Percentiles rank a stretch among this genome's conserved stretches.
Conservation (phyloP, 1,140 invertebrate species). For the Wasmannia auropunctata region DNA sequence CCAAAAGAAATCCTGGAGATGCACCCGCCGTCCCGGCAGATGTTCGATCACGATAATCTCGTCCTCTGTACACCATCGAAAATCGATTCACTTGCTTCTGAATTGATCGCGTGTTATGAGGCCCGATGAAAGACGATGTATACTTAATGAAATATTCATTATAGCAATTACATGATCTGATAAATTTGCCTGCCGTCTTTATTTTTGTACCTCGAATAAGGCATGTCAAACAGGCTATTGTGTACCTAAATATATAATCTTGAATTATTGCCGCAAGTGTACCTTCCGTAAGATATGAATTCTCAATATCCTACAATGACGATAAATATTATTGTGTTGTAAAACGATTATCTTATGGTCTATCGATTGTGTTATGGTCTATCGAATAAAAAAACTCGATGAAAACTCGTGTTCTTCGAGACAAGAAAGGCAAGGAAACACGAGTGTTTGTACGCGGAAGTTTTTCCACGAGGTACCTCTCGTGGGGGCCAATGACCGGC, state of each 20-base stretch:
- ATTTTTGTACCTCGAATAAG: neutral
- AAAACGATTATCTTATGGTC: neutral
- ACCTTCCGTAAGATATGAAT: neutral
- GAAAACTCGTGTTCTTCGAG: neutral
- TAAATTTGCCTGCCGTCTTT: neutral
- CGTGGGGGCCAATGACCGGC: slow-evolving; percentile 65
- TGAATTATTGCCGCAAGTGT: neutral
- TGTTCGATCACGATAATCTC: slow-evolving; percentile 84
- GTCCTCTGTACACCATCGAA: slow-evolving; percentile 76
- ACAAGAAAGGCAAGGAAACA: slow-evolving; percentile 16
- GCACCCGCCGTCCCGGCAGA: slow-evolving; percentile 87
- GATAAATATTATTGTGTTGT: neutral
- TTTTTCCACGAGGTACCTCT: slow-evolving; percentile 17
- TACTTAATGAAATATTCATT: neutral
- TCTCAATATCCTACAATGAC: neutral
- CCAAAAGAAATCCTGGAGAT: slow-evolving; percentile 94
- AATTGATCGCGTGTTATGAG: neutral
- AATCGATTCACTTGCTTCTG: neutral
- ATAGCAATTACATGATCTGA: neutral
- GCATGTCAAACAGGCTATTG: no score
- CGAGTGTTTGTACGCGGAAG: neutral
- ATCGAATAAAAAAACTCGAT: no score
- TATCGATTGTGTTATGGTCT: neutral
- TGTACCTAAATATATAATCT: neutral
- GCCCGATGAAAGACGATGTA: neutral